A percentile compares a stretch with the other conserved stretches of the same genome.
These are phyloP conservation scores for Scopus umbretta DNA, from an alignment of 2,113 vertebrate species.

Conservation along the genomic window DNA sequence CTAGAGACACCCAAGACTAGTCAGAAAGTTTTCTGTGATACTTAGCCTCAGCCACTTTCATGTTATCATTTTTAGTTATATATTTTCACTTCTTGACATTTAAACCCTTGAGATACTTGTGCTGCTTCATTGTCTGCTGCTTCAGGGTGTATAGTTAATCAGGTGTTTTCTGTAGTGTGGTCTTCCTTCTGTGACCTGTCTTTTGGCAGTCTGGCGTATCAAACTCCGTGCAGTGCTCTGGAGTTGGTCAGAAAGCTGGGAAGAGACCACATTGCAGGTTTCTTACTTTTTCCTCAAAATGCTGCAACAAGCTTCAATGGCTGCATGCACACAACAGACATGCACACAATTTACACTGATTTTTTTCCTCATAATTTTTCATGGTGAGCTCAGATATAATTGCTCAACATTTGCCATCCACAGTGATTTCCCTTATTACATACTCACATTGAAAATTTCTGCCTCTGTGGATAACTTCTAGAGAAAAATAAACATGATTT, in stretches of 20 bases:
- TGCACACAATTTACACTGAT: not conserved
- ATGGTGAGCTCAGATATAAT: not conserved
- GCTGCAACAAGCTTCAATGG: not conserved
- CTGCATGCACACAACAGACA: not conserved
- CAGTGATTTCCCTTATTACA: not conserved
- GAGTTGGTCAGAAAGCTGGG: not conserved
- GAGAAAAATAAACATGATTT: not conserved
- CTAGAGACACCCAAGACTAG: not conserved
- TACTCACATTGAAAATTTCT: not conserved
- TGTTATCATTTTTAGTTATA: not conserved
- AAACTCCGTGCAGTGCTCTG: not conserved
- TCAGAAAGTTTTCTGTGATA: not conserved
- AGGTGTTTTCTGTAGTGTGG: not conserved
- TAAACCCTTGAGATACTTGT: not conserved
- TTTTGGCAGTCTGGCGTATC: not conserved
- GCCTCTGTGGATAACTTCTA: not conserved
- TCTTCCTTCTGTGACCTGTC: not conserved
- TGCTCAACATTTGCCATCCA: not conserved
- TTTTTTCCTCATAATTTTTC: not conserved
- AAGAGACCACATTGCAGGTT: not conserved
- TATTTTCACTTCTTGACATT: not conserved
- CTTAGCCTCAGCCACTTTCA: not conserved
- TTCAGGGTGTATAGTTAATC: not conserved
- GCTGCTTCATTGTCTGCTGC: not conserved
- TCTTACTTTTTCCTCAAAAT: not conserved